Evolutionary conservation across 2,113 vertebrate species (phyloP).

Genomic region (Limnothrissa miodon): DNA sequence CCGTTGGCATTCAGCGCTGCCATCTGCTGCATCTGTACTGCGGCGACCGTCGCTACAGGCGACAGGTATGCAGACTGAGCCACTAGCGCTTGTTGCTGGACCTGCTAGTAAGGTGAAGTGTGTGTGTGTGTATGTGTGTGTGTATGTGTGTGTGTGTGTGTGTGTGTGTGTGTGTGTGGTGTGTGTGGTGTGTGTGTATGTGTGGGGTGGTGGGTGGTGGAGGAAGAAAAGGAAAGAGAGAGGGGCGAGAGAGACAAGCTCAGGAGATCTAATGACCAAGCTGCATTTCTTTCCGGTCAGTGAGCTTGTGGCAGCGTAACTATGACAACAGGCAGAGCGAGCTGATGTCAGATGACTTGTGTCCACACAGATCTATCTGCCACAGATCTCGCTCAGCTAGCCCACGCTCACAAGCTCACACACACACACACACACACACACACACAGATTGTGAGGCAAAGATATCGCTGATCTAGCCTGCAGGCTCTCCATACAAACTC

Average conservation of each 20-base stretch:
- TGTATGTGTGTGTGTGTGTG: no score
- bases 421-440: neutral
- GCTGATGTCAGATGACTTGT: conserved; percentile 16
- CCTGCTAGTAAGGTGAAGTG: conserved; percentile 68
- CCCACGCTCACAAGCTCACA: conserved; percentile 31
- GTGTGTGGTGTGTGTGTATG: no score
- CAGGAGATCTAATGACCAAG: neutral
- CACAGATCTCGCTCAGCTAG: neutral
- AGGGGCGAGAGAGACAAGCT: neutral
- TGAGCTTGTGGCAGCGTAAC: conserved; percentile 10
- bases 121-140: no score
- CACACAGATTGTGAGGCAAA: neutral
- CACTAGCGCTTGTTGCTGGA: conserved; percentile 94
- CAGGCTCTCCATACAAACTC: neutral
- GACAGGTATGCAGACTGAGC: conserved; percentile 94
- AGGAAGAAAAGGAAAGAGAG: neutral
- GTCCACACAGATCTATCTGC: neutral
- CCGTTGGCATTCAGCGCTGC: conserved; percentile 88
- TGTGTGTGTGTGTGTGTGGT: no score
- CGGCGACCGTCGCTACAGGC: conserved; percentile 90
- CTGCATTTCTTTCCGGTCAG: neutral
- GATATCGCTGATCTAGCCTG: neutral
- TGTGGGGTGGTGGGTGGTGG: neutral
- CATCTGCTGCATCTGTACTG: conserved; percentile 93
- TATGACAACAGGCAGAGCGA: neutral